These are phyloP conservation scores for Aleiodes sp. DNA, from an alignment of 1,140 invertebrate genomes.

Conservation along the genomic window DNA sequence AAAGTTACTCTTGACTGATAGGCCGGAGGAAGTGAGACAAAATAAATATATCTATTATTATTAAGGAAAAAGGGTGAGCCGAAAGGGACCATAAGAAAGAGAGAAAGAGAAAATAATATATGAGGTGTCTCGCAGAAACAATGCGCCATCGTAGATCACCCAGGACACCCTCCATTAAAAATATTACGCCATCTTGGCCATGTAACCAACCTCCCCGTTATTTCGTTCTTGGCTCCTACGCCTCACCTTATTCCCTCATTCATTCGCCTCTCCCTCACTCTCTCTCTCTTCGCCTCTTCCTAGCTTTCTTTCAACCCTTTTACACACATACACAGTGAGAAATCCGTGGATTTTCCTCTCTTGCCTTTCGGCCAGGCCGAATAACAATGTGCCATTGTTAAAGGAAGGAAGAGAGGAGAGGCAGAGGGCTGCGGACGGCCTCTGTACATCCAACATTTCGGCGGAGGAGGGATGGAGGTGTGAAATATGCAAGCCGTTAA, in stretches of 20 bases:
- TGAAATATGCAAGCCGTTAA: conserved; percentile 57
- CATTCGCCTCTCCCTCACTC: not conserved
- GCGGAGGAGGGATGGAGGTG: conserved; percentile 25
- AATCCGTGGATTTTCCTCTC: no score
- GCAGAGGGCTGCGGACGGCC: no score
- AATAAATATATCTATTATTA: conserved; percentile 14
- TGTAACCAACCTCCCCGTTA: conserved; percentile 38
- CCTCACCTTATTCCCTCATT: conserved; percentile 25
- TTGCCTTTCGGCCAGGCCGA: conserved; percentile 38
- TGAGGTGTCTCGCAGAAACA: conserved; percentile 55
- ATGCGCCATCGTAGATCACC: conserved; percentile 57
- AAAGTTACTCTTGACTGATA: no score
- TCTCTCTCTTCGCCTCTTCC: not conserved
- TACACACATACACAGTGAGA: not conserved
- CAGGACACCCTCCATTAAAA: conserved; percentile 54
- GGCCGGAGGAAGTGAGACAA: no score
- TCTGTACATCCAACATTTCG: conserved; percentile 52
- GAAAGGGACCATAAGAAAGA: not conserved
- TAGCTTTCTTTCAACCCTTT: conserved; percentile 11
- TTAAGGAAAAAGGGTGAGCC: not conserved
- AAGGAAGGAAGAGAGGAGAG: not conserved
- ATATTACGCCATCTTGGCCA: conserved; percentile 58
- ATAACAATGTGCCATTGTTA: conserved; percentile 57
- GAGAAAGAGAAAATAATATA: conserved; percentile 51
- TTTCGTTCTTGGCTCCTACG: conserved; percentile 21